phyloP scores from a whole-genome alignment of 2,797 vertebrate genomes.

The Pteronotus mesoamericanus region DNA sequence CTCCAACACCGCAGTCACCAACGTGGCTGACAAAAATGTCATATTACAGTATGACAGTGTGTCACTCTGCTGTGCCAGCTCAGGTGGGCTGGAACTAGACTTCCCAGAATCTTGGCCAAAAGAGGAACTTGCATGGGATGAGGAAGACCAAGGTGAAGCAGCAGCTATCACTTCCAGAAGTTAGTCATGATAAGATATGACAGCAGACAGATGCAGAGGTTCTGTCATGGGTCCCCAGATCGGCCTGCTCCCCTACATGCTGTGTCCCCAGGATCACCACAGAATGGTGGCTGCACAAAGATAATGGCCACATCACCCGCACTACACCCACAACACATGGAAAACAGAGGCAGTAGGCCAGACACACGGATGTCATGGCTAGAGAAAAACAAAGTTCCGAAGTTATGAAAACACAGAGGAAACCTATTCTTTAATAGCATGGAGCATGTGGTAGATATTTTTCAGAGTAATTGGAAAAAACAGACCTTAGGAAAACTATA shows the following conservation, averaged over 20 bases:
- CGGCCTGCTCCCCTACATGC: neutral
- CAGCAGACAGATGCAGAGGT: neutral
- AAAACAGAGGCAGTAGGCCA: neutral
- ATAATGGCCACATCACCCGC: fast-evolving
- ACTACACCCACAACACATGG: neutral
- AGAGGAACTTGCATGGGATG: neutral
- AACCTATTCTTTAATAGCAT: neutral
- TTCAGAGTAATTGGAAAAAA: neutral
- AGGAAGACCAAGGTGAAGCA: neutral
- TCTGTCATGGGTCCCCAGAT: fast-evolving
- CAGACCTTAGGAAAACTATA: neutral
- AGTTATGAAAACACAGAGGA: neutral
- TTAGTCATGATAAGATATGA: neutral
- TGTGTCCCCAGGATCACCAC: neutral
- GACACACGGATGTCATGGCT: neutral
- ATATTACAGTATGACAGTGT: no score
- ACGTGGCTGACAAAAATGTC: neutral
- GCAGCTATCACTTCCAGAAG: neutral
- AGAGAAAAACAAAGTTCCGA: neutral
- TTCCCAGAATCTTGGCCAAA: neutral
- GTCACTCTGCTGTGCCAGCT: neutral
- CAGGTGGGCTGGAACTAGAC: neutral
- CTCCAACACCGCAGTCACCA: neutral
- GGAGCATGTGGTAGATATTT: neutral
- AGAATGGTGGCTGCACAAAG: neutral